Evolutionary conservation across 23 tunicate species (phyloP).

Genomic region (Clavelina lepadiformis): DNA sequence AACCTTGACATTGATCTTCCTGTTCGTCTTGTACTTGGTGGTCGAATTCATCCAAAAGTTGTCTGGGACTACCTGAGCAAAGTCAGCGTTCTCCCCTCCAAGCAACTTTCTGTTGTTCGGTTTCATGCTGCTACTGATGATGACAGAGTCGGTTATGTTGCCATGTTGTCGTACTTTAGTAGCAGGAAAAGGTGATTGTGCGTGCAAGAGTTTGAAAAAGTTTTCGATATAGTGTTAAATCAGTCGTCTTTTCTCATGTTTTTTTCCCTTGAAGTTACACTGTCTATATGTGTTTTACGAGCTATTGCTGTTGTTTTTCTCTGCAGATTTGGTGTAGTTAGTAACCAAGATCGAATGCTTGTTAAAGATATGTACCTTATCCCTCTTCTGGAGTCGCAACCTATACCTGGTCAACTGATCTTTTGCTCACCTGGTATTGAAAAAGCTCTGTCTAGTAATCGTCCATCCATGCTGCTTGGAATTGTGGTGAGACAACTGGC

Average conservation of each 20-base stretch:
- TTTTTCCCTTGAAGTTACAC: too few species aligned
- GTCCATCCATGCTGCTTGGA: slow-evolving; percentile 85
- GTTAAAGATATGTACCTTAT: slow-evolving; percentile 87
- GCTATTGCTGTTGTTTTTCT: background rate
- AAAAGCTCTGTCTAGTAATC: slow-evolving; percentile 29
- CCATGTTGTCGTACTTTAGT: slow-evolving; percentile 85
- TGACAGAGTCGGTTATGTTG: slow-evolving; percentile 80
- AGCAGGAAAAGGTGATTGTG: slow-evolving; percentile 73
- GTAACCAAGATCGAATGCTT: slow-evolving; percentile 67
- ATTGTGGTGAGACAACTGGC: slow-evolving; percentile 49
- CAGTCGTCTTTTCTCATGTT: too few species aligned
- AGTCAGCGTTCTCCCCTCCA: slow-evolving; percentile 50
- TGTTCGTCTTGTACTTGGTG: slow-evolving; percentile 57
- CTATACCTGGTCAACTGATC: slow-evolving; percentile 46
- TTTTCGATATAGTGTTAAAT: too few species aligned
- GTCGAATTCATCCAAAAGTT: slow-evolving; percentile 79
- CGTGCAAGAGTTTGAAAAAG: too few species aligned
- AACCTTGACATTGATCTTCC: slow-evolving; percentile 62
- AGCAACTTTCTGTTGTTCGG: slow-evolving; percentile 65
- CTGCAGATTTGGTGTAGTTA: slow-evolving; percentile 74
- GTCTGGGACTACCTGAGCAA: slow-evolving; percentile 85
- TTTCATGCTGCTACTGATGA: slow-evolving; percentile 81
- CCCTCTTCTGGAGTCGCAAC: slow-evolving; percentile 71
- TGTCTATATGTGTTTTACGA: too few species aligned
- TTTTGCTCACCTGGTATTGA: slow-evolving; percentile 27